phyloP scores from a whole-genome alignment of 2,888 invertebrate species.

The Ptilodon capucinus region DNA sequence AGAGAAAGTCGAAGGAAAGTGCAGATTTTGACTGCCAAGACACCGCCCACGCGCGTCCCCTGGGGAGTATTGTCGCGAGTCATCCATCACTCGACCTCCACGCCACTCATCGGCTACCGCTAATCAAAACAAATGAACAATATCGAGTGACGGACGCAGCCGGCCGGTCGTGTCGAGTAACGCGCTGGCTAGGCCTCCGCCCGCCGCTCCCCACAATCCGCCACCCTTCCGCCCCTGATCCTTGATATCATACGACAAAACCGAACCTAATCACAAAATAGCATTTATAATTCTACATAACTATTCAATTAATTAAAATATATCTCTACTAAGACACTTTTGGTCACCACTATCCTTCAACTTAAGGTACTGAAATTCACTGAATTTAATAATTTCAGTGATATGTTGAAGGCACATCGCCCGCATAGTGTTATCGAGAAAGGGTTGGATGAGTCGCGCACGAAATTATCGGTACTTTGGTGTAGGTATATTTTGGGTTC shows the following conservation, averaged over 20 bases:
- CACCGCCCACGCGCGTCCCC: conserved; percentile 77
- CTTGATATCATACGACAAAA: conserved; percentile 1
- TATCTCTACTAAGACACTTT: neutral
- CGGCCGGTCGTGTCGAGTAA: conserved; percentile 5
- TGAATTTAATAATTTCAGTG: conserved; percentile 18
- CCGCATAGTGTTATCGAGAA: conserved; percentile 38
- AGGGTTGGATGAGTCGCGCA: conserved; percentile 21
- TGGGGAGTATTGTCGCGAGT: conserved; percentile 74
- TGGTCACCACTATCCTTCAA: conserved; percentile 3
- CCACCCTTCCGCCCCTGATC: neutral
- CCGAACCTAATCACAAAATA: neutral
- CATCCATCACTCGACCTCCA: conserved; percentile 68
- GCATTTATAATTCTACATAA: neutral
- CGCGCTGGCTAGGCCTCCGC: neutral
- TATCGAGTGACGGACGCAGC: conserved; percentile 36
- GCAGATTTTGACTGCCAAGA: conserved; percentile 79
- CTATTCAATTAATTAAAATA: neutral
- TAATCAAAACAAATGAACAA: conserved; percentile 64
- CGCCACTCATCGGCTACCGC: conserved; percentile 44
- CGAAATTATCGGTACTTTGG: conserved; percentile 14
- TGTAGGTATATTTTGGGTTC: neutral
- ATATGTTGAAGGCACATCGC: conserved; percentile 22
- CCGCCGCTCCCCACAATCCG: neutral
- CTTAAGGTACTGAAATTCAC: conserved; percentile 8
- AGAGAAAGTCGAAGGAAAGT: conserved; percentile 82